Percentiles rank a stretch among this genome's conserved stretches.
Conservation (phyloP, 2,113 vertebrate species). For the Varanus komodoensis region DNA sequence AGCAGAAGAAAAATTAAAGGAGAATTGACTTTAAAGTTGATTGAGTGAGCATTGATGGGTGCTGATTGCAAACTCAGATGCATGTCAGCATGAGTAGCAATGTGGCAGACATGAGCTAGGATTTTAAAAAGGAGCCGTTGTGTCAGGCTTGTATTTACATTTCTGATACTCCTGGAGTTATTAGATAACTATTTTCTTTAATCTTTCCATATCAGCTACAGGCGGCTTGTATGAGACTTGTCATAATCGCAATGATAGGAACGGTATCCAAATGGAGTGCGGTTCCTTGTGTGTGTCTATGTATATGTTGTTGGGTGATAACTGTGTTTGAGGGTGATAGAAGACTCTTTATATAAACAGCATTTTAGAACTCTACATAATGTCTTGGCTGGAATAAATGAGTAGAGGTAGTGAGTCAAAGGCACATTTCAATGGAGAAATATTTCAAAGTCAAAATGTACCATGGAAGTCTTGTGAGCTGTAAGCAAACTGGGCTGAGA, state of each 20-base stretch:
- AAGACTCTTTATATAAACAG: conserved; percentile 56
- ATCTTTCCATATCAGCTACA: conserved; percentile 69
- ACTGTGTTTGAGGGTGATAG: conserved; percentile 64
- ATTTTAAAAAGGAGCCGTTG: conserved; percentile 46
- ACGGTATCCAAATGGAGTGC: conserved; percentile 58
- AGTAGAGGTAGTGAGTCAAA: conserved; percentile 68
- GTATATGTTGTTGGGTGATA: conserved; percentile 54
- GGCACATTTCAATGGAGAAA: conserved; percentile 69
- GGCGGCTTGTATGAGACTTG: conserved; percentile 65
- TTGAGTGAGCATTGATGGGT: conserved; percentile 54
- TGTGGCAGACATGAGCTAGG: conserved; percentile 44
- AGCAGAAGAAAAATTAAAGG: conserved; percentile 37
- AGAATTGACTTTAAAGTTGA: conserved; percentile 50
- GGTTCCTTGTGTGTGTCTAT: conserved; percentile 41
- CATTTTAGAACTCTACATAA: conserved; percentile 63
- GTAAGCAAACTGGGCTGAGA: conserved; percentile 43
- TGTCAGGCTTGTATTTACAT: conserved; percentile 74
- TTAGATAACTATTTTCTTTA: conserved; percentile 76
- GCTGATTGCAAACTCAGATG: conserved; percentile 52
- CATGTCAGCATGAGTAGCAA: conserved; percentile 46
- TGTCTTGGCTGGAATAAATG: conserved; percentile 67
- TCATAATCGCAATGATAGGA: conserved; percentile 61
- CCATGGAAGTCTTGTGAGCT: conserved; percentile 44
- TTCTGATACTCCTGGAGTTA: conserved; percentile 76
- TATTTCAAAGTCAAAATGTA: conserved; percentile 70